Percentiles rank a stretch among this genome's conserved stretches.
Conservation (phyloP, 1,140 invertebrate species). For the Mya arenaria region DNA sequence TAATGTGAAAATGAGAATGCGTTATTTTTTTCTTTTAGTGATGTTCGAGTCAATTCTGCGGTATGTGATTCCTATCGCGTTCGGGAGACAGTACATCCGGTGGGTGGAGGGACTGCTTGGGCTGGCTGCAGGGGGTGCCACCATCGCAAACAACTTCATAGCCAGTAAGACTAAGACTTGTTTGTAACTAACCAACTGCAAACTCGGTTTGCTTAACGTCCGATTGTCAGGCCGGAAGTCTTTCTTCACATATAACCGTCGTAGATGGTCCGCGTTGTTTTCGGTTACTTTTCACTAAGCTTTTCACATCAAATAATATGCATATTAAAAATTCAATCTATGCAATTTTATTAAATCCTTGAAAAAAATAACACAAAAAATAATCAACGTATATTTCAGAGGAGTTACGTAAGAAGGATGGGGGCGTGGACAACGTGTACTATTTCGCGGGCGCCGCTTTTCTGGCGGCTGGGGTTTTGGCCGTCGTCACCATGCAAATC, state of each 20-base stretch:
- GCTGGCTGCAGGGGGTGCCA: conserved; percentile 24
- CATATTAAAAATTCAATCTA: too few relatives aligned
- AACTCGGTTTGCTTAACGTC: too few relatives aligned
- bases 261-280: too few relatives aligned
- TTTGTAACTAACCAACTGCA: too few relatives aligned
- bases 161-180: conserved; percentile 25
- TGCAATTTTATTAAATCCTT: too few relatives aligned
- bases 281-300: too few relatives aligned
- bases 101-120: conserved; percentile 40
- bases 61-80: conserved; percentile 42
- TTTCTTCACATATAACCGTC: too few relatives aligned
- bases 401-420: neutral
- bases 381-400: conserved; percentile 29
- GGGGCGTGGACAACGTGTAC: conserved; percentile 9
- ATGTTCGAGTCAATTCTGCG: conserved; percentile 42
- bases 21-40: conserved; percentile 14
- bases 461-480: conserved; percentile 15
- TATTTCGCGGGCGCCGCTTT: conserved; percentile 46
- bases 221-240: too few relatives aligned
- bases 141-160: conserved; percentile 51
- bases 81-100: conserved; percentile 44
- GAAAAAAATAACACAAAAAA: too few relatives aligned
- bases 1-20: neutral
- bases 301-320: too few relatives aligned
- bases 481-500: conserved; percentile 7